Conservation (phyloP, 2,888 invertebrate genomes). For the Napeogenes sylphis region DNA sequence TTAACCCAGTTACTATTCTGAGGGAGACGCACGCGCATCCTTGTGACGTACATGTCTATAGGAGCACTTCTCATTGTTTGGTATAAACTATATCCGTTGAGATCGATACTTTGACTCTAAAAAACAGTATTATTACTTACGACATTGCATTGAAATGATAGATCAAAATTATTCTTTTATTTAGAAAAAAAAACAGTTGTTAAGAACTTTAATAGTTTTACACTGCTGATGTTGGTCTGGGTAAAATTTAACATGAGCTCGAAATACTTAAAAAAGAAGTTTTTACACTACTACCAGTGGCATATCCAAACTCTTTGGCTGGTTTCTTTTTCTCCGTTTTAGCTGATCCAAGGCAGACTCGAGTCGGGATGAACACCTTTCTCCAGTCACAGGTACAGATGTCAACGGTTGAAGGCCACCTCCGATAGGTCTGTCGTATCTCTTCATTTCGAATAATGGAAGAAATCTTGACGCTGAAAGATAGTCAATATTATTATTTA, state of each 20-base stretch:
- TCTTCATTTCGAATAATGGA: constrained; percentile 64
- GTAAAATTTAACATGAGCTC: too few species aligned
- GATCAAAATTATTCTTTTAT: too few species aligned
- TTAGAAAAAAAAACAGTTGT: too few species aligned
- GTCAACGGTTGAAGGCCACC: constrained; percentile 60
- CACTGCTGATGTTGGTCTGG: too few species aligned
- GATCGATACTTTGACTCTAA: constrained; percentile 74
- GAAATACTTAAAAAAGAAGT: too few species aligned
- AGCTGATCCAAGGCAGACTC: constrained; percentile 83
- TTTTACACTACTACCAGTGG: constrained; percentile 49
- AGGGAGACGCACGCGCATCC: constrained; percentile 83
- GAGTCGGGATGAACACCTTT: constrained; percentile 80
- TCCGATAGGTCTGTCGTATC: constrained; percentile 57
- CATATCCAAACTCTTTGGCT: constrained; percentile 67
- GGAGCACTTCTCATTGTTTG: constrained; percentile 80
- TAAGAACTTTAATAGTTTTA: too few species aligned
- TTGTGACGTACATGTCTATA: constrained; percentile 83
- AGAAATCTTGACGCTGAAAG: constrained; percentile 68
- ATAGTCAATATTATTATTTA: neutral
- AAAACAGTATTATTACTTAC: constrained; percentile 23
- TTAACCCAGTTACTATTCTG: constrained; percentile 82
- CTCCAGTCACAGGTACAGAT: constrained; percentile 61
- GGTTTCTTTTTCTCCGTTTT: constrained; percentile 75
- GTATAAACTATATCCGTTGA: constrained; percentile 81
- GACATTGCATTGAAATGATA: neutral